Evolutionary conservation across 2,113 vertebrate genomes (phyloP), one percentile per base, ranked within the genome.

Genomic region (Triplophysa rosa): DNA sequence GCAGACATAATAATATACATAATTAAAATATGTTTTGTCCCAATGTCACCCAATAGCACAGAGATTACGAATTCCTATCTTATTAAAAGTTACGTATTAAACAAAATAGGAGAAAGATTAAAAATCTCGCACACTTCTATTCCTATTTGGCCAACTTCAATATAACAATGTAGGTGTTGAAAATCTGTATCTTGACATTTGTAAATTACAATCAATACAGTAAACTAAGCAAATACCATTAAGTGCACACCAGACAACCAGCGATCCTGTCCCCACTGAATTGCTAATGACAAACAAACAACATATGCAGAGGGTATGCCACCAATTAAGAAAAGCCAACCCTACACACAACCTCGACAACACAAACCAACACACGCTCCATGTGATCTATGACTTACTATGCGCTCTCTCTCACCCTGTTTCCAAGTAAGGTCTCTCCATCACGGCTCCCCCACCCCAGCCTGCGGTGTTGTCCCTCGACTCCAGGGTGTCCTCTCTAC

Each of bases 401-500:
- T 61, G 72, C 12, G 69, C 67, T 66, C 23, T 42, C 75, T 26
- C 74, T 65, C 63, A 49, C 62, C 42, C 56, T 68, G 42, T 49
- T 69, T 58, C 77, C 47, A 49, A 63, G 58, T 72, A 84, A 67
- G 58, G 82, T 81, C 77, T 71, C 67, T 70, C 72, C 63, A 77
- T 74, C 58, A 56, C 65, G 26, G 5, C 56, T 26, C 56, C 66
- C 9, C n/a, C 66, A 26, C 93, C 89, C 85, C 88, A 89, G 90
- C 92, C 90, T 90, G 92, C 24, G 59, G 42, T 76, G 63, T 91
- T 90, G 93, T 93, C 92, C 92, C 91, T 86, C 26, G 56, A 78
- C 91, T 88, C 82, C 88, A 89, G 91, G 90, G 91, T 89, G 91
- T 93, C 91, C 92, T 85, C 77, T 89, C 89, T 84, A 91, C 89